Evolutionary conservation across 2,888 invertebrate species (phyloP).

Genomic region (Spilosoma lubricipeda): DNA sequence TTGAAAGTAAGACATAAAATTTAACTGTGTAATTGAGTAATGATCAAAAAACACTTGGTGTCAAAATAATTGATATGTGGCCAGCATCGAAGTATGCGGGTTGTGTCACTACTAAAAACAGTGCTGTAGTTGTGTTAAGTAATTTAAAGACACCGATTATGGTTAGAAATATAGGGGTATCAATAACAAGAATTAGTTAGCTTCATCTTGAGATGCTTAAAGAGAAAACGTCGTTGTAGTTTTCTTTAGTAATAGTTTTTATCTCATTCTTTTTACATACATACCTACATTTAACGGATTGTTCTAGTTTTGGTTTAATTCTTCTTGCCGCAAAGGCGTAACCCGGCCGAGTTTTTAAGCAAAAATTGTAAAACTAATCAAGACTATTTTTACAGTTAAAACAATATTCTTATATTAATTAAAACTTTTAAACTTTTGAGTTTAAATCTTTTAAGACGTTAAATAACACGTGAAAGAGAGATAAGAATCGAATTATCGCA

Average conservation of each 20-base stretch:
- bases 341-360: neutral
- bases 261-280: no score
- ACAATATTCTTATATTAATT: conserved; percentile 30
- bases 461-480: conserved; percentile 44
- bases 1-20: conserved; percentile 74
- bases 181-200: conserved; percentile 52
- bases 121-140: conserved; percentile 56
- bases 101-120: conserved; percentile 55
- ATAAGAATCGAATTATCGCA: conserved; percentile 67
- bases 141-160: conserved; percentile 71
- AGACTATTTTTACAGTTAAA: neutral
- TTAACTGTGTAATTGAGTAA: conserved; percentile 76
- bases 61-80: conserved; percentile 83
- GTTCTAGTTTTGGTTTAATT: no score
- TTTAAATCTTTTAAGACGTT: conserved; percentile 50
- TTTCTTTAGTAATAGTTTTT: neutral
- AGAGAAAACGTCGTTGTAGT: neutral
- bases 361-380: neutral
- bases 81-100: conserved; percentile 79
- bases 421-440: conserved; percentile 37
- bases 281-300: neutral
- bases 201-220: neutral
- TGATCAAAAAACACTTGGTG: conserved; percentile 73
- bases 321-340: neutral
- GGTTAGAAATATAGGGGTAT: conserved; percentile 70